Percentiles rank a stretch among this genome's conserved stretches.
Evolutionary conservation across 2,797 vertebrate genomes (phyloP).

Genomic region (Simalia tracyae): DNA sequence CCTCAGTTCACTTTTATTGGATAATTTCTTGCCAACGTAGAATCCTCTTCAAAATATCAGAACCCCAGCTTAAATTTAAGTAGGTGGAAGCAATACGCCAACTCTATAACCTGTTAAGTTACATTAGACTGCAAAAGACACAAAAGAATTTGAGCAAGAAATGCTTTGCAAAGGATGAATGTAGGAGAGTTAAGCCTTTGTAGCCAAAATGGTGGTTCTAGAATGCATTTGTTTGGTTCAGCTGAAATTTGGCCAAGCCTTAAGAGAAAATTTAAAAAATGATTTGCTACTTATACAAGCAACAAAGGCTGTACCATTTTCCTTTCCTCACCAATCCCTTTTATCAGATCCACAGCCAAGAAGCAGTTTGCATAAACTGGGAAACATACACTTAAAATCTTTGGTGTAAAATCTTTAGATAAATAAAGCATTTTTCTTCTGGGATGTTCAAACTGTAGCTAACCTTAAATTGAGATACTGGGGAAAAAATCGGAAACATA

Average conservation of each 20-base stretch:
- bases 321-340: conserved; percentile 23
- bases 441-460: conserved; percentile 32
- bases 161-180: background rate
- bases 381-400: conserved; percentile 56
- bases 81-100: background rate
- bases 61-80: conserved; percentile 4
- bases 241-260: background rate
- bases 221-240: conserved; percentile 37
- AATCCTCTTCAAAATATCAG: conserved; percentile 11
- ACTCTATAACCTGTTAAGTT: background rate
- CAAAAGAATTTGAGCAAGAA: conserved; percentile 16
- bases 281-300: conserved; percentile 10
- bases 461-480: conserved; percentile 40
- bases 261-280: conserved; percentile 26
- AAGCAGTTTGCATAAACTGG: conserved; percentile 2
- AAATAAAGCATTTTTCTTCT: conserved; percentile 53
- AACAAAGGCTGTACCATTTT: background rate
- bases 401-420: conserved; percentile 61
- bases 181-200: conserved; percentile 22
- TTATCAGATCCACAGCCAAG: conserved; percentile 23
- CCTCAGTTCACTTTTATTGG: conserved; percentile 17
- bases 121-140: conserved; percentile 15
- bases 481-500: conserved; percentile 19
- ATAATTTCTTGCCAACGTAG: conserved; percentile 19
- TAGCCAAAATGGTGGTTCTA: conserved; percentile 29